phyloP scores from a whole-genome alignment of 1,140 invertebrate species.

The Pseudomyrmex concolor region DNA sequence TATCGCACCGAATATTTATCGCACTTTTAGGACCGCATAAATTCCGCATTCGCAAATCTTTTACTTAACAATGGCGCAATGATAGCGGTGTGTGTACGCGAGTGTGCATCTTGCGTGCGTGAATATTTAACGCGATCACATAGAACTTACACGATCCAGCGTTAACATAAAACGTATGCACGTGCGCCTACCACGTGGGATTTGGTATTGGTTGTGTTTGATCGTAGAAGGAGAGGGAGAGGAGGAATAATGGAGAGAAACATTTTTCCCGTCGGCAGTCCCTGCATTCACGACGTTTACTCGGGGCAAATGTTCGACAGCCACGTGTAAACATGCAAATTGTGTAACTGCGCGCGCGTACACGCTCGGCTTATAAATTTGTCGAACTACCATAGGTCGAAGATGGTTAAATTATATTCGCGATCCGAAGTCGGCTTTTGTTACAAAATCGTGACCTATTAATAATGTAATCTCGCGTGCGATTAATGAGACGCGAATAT shows the following conservation, averaged over 20 bases:
- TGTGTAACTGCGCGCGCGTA: constrained; percentile 29
- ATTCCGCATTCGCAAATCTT: constrained; percentile 9
- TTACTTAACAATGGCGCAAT: neutral
- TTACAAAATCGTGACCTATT: constrained; percentile 42
- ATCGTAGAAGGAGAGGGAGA: neutral
- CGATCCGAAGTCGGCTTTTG: constrained; percentile 31
- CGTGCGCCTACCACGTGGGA: constrained; percentile 39
- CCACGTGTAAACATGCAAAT: constrained; percentile 56
- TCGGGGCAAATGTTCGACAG: constrained; percentile 49
- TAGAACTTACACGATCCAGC: neutral
- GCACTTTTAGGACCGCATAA: neutral
- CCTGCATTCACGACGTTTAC: constrained; percentile 58
- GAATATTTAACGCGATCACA: constrained; percentile 28
- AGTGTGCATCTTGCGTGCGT: constrained; percentile 19
- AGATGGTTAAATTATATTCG: constrained; percentile 57
- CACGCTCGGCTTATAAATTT: constrained; percentile 57
- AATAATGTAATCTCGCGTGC: constrained; percentile 34
- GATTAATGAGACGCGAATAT: constrained; percentile 45
- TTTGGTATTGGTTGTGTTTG: constrained; percentile 1
- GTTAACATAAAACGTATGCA: constrained; percentile 31
- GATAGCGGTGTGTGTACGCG: constrained; percentile 15
- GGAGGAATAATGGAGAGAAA: neutral
- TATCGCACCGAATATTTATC: constrained; percentile 42
- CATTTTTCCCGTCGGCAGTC: neutral
- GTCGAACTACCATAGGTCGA: constrained; percentile 14